These are phyloP conservation scores for Cyprinodon diabolis DNA, from an alignment of 2,797 vertebrate genomes.

Conservation along the genomic window DNA sequence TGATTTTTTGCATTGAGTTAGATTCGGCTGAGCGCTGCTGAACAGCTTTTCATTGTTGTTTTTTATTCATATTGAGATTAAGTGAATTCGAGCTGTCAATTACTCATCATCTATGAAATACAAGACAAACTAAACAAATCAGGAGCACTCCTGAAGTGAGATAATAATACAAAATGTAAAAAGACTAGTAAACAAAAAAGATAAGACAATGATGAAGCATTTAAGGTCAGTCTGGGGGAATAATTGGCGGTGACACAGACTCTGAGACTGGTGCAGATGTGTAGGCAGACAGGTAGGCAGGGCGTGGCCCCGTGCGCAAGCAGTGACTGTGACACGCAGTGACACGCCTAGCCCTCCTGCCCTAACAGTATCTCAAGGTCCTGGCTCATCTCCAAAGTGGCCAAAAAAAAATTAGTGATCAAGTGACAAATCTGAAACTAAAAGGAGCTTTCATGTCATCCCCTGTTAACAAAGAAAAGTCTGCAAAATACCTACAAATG, in stretches of 20 bases:
- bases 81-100: background rate
- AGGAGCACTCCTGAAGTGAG: background rate
- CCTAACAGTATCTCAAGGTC: slow-evolving; percentile 45
- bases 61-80: background rate
- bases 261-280: slow-evolving; percentile 47
- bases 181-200: background rate
- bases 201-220: background rate
- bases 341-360: slow-evolving; percentile 83
- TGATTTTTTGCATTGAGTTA: background rate
- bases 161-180: background rate
- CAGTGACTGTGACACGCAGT: slow-evolving; percentile 84
- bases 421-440: slow-evolving; percentile 6
- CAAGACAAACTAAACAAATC: background rate
- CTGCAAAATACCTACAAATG: slow-evolving; percentile 20
- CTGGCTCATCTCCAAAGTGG: slow-evolving; percentile 15
- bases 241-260: slow-evolving; percentile 12
- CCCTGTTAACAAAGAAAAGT: background rate
- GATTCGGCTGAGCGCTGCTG: background rate
- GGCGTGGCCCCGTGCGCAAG: slow-evolving; percentile 83
- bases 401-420: background rate
- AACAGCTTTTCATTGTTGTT: background rate
- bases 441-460: slow-evolving; percentile 15
- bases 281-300: slow-evolving; percentile 79
- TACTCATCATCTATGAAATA: background rate
- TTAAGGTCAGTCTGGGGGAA: background rate